Evolutionary conservation across 2,797 vertebrate genomes (phyloP).

Genomic region (Euthynnus affinis): DNA sequence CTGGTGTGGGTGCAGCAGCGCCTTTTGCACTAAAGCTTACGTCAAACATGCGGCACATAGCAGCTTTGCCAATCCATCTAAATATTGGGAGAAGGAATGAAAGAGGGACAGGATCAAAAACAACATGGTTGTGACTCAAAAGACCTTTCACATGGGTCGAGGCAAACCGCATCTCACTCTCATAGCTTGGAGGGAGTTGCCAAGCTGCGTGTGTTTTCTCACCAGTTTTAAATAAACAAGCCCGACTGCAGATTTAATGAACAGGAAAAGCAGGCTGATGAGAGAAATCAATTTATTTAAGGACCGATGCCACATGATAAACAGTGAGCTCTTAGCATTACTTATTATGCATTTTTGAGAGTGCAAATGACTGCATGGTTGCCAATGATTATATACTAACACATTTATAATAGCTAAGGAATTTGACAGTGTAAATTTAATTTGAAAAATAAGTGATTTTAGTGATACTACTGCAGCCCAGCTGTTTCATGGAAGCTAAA

Average conservation of each 20-base stretch:
- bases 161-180: slow-evolving; percentile 12
- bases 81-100: slow-evolving; percentile 61
- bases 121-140: slow-evolving; percentile 31
- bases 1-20: slow-evolving; percentile 41
- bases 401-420: slow-evolving; percentile 17
- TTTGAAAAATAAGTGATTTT: slow-evolving; percentile 1
- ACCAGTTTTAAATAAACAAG: slow-evolving; percentile 64
- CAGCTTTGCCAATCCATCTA: slow-evolving; percentile 42
- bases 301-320: slow-evolving; percentile 50
- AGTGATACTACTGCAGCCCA: not conserved
- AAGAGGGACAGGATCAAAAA: slow-evolving; percentile 54
- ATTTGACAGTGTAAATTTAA: slow-evolving; percentile 27
- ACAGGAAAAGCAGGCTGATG: slow-evolving; percentile 59
- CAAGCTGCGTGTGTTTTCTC: slow-evolving; percentile 50
- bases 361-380: slow-evolving; percentile 13
- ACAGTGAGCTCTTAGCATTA: slow-evolving; percentile 35
- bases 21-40: slow-evolving; percentile 35
- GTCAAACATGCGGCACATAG: slow-evolving; percentile 43
- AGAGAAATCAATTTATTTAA: slow-evolving; percentile 59
- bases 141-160: slow-evolving; percentile 36
- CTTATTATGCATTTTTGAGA: slow-evolving; percentile 25
- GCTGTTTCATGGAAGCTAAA: not conserved
- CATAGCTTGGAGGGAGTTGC: slow-evolving; percentile 33
- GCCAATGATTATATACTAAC: slow-evolving; percentile 14
- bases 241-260: slow-evolving; percentile 54